Percentiles rank a stretch among this genome's conserved stretches.
Evolutionary conservation across 2,797 vertebrate species (phyloP).

Genomic region (Hypotaenidia okinawae): DNA sequence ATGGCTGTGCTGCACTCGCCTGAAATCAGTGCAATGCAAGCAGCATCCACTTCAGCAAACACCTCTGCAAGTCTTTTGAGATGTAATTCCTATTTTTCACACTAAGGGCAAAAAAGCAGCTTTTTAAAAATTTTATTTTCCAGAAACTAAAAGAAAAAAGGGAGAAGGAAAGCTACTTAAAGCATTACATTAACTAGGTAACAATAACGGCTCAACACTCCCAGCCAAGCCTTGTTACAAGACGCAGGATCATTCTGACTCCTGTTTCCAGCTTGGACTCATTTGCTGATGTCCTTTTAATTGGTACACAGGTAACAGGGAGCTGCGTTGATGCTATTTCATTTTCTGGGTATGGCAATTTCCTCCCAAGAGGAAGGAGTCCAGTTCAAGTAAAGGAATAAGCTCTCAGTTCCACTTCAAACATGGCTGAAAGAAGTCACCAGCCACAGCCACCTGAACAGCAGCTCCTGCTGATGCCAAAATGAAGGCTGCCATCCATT

Average conservation of each 20-base stretch:
- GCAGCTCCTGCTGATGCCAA: constrained; percentile 45
- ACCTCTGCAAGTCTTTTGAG: neutral
- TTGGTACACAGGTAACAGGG: rapidly evolving
- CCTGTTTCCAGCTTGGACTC: neutral
- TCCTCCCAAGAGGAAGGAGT: neutral
- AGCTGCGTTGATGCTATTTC: rapidly evolving
- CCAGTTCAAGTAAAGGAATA: neutral
- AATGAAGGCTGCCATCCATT: constrained; percentile 59
- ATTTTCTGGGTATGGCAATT: neutral
- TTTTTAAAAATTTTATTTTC: neutral
- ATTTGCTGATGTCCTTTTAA: neutral
- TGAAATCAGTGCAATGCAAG: neutral
- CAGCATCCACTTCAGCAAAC: neutral
- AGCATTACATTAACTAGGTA: rapidly evolving
- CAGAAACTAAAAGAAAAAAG: neutral
- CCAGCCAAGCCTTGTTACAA: neutral
- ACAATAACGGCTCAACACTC: rapidly evolving
- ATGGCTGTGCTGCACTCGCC: neutral
- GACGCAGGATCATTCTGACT: neutral
- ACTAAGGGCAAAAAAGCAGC: neutral
- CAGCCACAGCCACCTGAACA: neutral
- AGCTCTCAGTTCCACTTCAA: neutral
- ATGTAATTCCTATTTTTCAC: neutral
- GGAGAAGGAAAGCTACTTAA: neutral
- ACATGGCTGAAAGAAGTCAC: neutral